A percentile compares a stretch with the other conserved stretches of the same genome.
phyloP scores from a whole-genome alignment of 2,888 invertebrate genomes.

The Hyalella azteca region DNA sequence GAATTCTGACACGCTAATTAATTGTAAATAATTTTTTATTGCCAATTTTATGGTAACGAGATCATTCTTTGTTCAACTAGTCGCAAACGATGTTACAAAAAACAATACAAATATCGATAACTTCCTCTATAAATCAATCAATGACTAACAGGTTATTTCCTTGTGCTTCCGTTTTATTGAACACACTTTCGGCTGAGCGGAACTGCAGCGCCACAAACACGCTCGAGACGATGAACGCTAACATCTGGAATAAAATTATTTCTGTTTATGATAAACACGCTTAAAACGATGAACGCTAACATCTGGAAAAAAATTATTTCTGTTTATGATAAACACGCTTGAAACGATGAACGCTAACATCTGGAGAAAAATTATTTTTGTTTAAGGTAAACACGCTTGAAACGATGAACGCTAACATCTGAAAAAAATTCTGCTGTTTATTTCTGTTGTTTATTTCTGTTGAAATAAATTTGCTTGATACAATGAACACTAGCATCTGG shows the following conservation, averaged over 20 bases:
- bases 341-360: neutral
- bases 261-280: neutral
- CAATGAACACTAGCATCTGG: too few relatives aligned
- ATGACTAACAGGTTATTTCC: neutral
- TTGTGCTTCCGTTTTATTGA: neutral
- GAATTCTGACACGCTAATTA: neutral
- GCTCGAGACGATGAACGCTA: neutral
- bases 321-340: neutral
- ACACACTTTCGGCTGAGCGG: neutral
- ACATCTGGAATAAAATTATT: neutral
- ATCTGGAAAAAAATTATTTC: too few relatives aligned
- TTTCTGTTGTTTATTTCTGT: too few relatives aligned
- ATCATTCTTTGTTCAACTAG: neutral
- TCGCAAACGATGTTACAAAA: too few relatives aligned
- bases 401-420: neutral
- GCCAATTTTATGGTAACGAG: neutral
- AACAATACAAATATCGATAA: neutral
- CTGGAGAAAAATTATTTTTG: neutral
- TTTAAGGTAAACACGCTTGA: neutral
- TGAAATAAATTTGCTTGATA: too few relatives aligned
- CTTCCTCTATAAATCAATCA: neutral
- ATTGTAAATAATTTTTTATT: neutral
- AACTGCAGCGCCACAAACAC: neutral
- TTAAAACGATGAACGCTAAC: neutral
- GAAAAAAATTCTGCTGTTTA: neutral